These are phyloP conservation scores for Eudasyphora cyanicolor DNA, from an alignment of 2,888 invertebrate genomes.

Conservation along the genomic window DNA sequence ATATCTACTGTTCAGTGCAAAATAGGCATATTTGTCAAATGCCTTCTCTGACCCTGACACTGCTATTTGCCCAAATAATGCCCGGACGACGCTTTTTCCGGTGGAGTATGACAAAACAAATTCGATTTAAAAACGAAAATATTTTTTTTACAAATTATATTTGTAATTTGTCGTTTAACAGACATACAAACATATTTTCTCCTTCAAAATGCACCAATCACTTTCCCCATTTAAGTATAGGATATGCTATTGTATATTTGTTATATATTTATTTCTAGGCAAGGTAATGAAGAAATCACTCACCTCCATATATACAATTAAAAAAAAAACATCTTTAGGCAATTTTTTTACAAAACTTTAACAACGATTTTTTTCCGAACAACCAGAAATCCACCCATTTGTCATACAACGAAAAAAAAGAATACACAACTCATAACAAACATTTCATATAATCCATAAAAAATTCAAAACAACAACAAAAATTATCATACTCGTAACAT, in stretches of 20 bases:
- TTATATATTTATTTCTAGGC: not conserved
- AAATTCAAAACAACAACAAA: conserved; percentile 11
- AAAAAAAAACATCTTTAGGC: not conserved
- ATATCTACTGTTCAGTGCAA: too few species aligned
- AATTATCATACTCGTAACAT: conserved; percentile 29
- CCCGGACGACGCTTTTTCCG: too few species aligned
- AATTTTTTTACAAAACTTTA: conserved; percentile 13
- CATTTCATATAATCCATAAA: conserved; percentile 31
- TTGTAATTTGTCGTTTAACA: too few species aligned
- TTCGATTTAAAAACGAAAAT: too few species aligned
- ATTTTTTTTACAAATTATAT: too few species aligned
- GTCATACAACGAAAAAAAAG: conserved; percentile 43
- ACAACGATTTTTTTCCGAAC: conserved; percentile 16
- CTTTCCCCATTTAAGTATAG: not conserved
- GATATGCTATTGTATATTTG: not conserved
- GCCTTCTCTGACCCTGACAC: too few species aligned
- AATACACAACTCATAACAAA: conserved; percentile 39
- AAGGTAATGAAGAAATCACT: conserved; percentile 27
- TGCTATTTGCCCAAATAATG: too few species aligned
- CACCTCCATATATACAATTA: not conserved
- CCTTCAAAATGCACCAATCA: conserved; percentile 2
- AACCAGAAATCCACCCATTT: conserved; percentile 65
- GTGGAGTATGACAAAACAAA: too few species aligned
- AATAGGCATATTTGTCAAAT: too few species aligned
- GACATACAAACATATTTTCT: too few species aligned